Evolutionary conservation across 37 sponge, comb jelly and placozoan species (phyloP), one percentile per base, ranked within the genome.

Genomic region (Ephydatia muelleri): DNA sequence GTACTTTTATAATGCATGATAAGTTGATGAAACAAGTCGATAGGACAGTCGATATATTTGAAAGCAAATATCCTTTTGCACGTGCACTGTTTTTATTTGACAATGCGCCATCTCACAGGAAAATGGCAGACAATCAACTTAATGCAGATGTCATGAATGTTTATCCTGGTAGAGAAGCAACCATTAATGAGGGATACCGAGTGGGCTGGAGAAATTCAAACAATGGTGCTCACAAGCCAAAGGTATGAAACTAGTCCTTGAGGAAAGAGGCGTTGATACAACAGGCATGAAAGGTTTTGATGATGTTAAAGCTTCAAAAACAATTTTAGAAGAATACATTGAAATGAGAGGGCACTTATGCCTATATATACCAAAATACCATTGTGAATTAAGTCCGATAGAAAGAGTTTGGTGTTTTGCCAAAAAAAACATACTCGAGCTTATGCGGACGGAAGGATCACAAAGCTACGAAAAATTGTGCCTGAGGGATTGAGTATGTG

Each of bases 371-470:
- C 75, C 35, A 28, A 74, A 74, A 32, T 74, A 33, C 37, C 48
- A 48, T 32, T 77, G 48, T 77, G 57, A 38, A 47, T 36, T 80
- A 29, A 80, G 65, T 37, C 39, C 80, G 2, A 80, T 64, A 33
- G 80, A 80, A 67, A 29, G 80, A 33, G 31, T 26, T 25, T 80
- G 80, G 80, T 80, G 80, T 31, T 35, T 66, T 66, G 67, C 80
- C 31, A 65, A 80, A 37, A 80, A 37, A 80, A 80, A 80, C 37
- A 80, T 36, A 31, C 68, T 19, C n/a, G 80, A 31, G 80, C 80
- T 67, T 23, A 66, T 26, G 35, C 25, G 35, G 65, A 80, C 23
- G 80, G 80, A 31, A 49, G n/a, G 25, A 43, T 77, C n/a, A 26
- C 64, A 49, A 38, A 32, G n/a, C 57, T 77, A 32, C 25, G 78